Percentiles rank a stretch among this genome's conserved stretches.
phyloP scores from a whole-genome alignment of 2,888 invertebrate genomes.

The Neria commutata region DNA sequence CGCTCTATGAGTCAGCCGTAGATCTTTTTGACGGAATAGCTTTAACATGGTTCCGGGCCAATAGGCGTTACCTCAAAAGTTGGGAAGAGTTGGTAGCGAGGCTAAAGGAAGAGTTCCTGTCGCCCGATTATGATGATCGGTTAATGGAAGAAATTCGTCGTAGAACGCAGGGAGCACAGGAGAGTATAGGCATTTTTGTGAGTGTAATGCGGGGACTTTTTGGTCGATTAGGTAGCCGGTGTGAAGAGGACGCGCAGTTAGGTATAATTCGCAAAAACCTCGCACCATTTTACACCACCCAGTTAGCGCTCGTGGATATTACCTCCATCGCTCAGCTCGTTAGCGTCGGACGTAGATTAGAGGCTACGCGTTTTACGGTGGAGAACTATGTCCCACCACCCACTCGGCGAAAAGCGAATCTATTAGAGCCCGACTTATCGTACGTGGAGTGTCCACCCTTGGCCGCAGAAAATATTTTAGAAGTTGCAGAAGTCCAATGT shows the following conservation, averaged over 20 bases:
- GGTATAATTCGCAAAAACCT: background rate
- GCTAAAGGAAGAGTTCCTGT: constrained; percentile 12
- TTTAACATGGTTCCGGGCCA: background rate
- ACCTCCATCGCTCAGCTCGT: background rate
- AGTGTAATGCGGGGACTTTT: constrained; percentile 8
- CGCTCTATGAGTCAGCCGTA: background rate
- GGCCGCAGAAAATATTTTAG: background rate
- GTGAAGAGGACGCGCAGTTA: background rate
- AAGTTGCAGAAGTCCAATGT: background rate
- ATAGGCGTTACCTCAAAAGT: background rate
- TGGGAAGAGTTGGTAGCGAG: constrained; percentile 6
- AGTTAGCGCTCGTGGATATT: background rate
- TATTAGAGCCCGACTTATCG: background rate
- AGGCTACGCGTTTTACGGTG: background rate
- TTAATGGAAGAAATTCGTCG: constrained; percentile 14
- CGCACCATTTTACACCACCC: constrained; percentile 1
- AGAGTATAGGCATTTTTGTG: constrained; percentile 15
- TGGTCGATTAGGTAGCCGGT: background rate
- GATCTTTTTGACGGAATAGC: background rate
- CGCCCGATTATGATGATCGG: constrained; percentile 15
- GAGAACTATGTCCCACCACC: background rate
- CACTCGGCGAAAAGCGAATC: background rate
- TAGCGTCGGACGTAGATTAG: background rate
- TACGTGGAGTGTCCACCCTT: background rate
- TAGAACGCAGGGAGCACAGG: constrained; percentile 9